Evolutionary conservation across 2,113 vertebrate genomes (phyloP), one percentile per base, ranked within the genome.

Genomic region (Aphyosemion australe): DNA sequence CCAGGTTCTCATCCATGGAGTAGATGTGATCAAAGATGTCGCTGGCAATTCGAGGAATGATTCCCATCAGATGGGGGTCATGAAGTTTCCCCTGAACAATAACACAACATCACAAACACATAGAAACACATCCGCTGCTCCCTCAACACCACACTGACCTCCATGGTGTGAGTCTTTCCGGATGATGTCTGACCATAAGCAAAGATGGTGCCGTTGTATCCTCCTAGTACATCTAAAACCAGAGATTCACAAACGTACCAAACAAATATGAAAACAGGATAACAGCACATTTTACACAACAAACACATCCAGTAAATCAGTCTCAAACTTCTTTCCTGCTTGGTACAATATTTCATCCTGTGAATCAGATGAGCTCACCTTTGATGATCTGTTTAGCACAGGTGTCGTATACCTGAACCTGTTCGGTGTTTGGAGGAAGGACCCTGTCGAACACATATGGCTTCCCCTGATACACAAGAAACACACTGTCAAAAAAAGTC

Each of bases 11-110:
- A 19, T 99, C 96, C 97, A 99, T 99, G 61, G 96, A 96, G 90
- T 97, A 99, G 86, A 99, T 99, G 81, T 99, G 96, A 85, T 96
- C 95, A 2, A 99, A 99, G 86, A 99, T 99, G 89, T 99, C 97
- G 10, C 92, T 92, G 10, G 96, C 85, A 1, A 99, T 98, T 5
- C 97, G 94, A 14, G 97, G 97, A 65, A 99, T 97, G 83, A 99
- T 96, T 5, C 97, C 97, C 94, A 96, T 98, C 67, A 92, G 90
- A 15, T 92, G 92, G 14, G 85, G 85, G 81, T 98, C 94, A 0
- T 98, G 97, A 1, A 99, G 92, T 48, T 95, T 96, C 6, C 97
- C 97, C 97, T 99, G 68, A 0, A 57, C 26, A 48, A 54, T 5
- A 8, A 50, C 2, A 16, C 0, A n/a, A 55, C 19, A 47, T 59